Conservation (phyloP, 2,888 invertebrate genomes). For the Steinernema scapterisci region DNA sequence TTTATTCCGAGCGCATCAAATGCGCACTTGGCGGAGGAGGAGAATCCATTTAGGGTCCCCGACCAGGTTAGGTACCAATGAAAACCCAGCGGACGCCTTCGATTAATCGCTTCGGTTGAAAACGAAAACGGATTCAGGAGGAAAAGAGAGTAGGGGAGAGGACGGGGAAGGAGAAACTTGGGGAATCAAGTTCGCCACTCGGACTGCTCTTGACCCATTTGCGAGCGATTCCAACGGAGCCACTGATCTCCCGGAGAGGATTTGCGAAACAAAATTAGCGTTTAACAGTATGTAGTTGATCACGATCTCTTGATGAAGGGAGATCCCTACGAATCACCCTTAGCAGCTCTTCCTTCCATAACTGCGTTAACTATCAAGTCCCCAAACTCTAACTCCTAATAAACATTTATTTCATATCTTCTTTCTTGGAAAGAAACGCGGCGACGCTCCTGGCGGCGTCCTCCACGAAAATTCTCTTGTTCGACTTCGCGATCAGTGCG, state of each 20-base stretch:
- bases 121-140: too few species aligned
- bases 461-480: constrained; percentile 52
- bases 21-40: constrained; percentile 17
- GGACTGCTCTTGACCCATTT: constrained; percentile 8
- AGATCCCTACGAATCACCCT: too few species aligned
- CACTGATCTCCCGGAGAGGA: neutral
- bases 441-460: constrained; percentile 41
- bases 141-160: neutral
- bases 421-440: neutral
- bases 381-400: too few species aligned
- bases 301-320: too few species aligned
- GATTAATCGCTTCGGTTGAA: neutral
- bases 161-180: neutral
- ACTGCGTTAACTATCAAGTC: too few species aligned
- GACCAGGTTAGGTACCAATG: constrained; percentile 1
- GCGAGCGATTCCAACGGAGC: neutral
- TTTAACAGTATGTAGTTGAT: too few species aligned
- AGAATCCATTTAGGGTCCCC: neutral
- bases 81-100: neutral
- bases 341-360: too few species aligned
- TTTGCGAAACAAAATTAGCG: too few species aligned
- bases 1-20: neutral
- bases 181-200: neutral
- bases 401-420: constrained; percentile 5
- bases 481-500: constrained; percentile 41